Evolutionary conservation across 2,113 vertebrate species (phyloP).

Genomic region (Hemiprocne comata): DNA sequence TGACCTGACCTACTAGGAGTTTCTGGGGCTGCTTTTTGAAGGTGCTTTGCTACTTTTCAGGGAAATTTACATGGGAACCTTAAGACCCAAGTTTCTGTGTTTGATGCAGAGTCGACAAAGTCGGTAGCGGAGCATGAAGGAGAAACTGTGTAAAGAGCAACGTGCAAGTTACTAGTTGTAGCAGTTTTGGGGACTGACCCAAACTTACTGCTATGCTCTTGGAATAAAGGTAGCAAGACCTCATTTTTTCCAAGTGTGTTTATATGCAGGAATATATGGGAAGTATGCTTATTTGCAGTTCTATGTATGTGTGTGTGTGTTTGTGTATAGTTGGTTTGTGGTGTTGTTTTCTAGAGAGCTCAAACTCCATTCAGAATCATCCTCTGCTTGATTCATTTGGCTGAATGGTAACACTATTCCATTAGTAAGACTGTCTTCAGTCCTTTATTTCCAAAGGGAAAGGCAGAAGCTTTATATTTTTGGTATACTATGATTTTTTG

Average conservation of each 20-base stretch:
- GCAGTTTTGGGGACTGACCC: accelerated
- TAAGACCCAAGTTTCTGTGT: not conserved
- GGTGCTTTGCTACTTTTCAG: not conserved
- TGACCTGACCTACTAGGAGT: not conserved
- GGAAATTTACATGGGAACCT: not conserved
- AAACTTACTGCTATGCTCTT: not conserved
- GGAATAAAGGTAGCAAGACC: not conserved
- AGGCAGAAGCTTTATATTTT: not conserved
- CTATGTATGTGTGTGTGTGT: not conserved
- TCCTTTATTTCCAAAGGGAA: not conserved
- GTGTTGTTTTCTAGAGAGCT: not conserved
- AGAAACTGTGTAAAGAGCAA: not conserved
- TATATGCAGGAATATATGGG: not conserved
- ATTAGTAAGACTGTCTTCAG: not conserved
- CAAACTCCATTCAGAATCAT: not conserved
- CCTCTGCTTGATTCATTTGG: not conserved
- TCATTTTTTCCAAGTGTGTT: not conserved
- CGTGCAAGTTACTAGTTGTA: not conserved
- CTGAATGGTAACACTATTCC: not conserved
- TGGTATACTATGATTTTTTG: not conserved
- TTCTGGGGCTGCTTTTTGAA: not conserved
- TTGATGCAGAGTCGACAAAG: not conserved
- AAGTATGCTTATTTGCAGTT: not conserved
- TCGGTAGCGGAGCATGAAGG: not conserved
- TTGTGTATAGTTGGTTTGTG: not conserved